Conservation (phyloP, 2,113 vertebrate genomes). For the Tricholaema leucomelas region DNA sequence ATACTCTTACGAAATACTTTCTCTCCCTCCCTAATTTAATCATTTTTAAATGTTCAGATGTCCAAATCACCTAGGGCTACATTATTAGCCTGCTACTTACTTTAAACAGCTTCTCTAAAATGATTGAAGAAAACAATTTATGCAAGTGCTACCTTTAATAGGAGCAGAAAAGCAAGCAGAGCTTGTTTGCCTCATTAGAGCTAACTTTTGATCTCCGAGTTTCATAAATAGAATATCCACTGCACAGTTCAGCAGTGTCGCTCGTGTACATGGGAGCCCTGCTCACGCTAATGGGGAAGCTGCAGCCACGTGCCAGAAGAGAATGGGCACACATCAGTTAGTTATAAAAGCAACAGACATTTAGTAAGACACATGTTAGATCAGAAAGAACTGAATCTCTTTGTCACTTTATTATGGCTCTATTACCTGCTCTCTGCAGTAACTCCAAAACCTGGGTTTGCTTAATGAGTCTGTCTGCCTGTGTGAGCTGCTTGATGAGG, state of each 20-base stretch:
- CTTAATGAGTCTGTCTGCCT: background rate
- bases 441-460: background rate
- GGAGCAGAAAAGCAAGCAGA: constrained; percentile 30
- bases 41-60: constrained; percentile 34
- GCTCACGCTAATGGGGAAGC: background rate
- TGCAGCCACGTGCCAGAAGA: background rate
- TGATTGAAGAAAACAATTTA: constrained; percentile 29
- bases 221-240: constrained; percentile 20
- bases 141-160: constrained; percentile 25
- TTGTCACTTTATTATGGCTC: background rate
- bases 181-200: constrained; percentile 32
- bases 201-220: constrained; percentile 17
- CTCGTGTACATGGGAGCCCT: background rate
- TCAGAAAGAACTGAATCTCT: background rate
- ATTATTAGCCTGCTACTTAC: constrained; percentile 35
- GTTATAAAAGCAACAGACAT: constrained; percentile 1
- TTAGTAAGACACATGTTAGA: background rate
- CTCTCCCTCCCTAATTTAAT: constrained; percentile 37
- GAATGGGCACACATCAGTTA: background rate
- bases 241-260: background rate
- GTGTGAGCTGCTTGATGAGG: background rate
- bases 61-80: constrained; percentile 22
- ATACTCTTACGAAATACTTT: constrained; percentile 40
- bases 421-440: background rate
- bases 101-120: constrained; percentile 44